Evolutionary conservation across 2,888 invertebrate genomes (phyloP), one percentile per base, ranked within the genome.

Genomic region (Dermolepida albohirtum): DNA sequence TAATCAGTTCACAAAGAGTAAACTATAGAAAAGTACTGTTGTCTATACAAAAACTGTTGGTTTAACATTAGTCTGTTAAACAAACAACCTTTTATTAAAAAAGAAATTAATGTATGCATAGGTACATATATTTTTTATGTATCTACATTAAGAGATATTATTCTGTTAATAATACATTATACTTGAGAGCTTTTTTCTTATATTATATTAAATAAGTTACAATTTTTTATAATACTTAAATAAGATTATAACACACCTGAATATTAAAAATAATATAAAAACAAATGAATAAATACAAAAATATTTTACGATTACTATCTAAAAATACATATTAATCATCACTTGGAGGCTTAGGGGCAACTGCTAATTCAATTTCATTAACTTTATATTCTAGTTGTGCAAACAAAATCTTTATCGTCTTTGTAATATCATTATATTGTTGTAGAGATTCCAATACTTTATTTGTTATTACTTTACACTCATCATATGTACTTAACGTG

Each of bases 351-450:
- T 82, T 82, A 0, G 83, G 81, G 49, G 79, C 76, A 55, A 82
- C 74, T 44, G 83, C 80, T 40, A 79, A 71, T 79, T 87, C 86
- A 50, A 85, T 78, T 63, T 81, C 80, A 6, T 81, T 83, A 10
- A 87, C 76, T 5, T 80, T 78, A 47, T 77, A 77, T 74, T 87
- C 86, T 55, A 86, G 74, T 66, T 82, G 79, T 57, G 84, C 82
- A 67, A 87, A 82, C 14, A 85, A 78, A 67, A 84, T 81, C 34
- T 85, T 84, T 72, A 87, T 83, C 40, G 82, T 83, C 52, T 74
- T 80, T 51, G 85, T 82, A 44, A 87, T 83, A 72, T 84, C 81
- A 74, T 85, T 86, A 73, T 86, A 86, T 62, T 85, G 80, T 27
- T 84, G 80, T 67, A 86, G 77, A 41, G 85, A 76, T 49, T 82